A percentile compares a stretch with the other conserved stretches of the same genome.
phyloP scores from a whole-genome alignment of 53 echinoderm and acorn worm species.

The Echinometra lucunter region DNA sequence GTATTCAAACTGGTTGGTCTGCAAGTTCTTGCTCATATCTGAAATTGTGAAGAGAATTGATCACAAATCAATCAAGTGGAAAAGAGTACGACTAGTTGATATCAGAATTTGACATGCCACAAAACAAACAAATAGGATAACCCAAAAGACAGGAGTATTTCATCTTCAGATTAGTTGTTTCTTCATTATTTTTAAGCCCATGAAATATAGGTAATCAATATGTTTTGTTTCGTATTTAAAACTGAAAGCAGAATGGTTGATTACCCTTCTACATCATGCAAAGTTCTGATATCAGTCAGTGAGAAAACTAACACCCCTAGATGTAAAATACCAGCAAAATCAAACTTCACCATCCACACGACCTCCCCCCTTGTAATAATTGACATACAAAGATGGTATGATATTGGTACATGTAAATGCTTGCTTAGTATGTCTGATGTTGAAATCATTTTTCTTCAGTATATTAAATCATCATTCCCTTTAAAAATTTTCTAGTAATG shows the following conservation, averaged over 20 bases:
- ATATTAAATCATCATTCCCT: not conserved
- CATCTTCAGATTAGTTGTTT: not conserved
- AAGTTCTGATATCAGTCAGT: not conserved
- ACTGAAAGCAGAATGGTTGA: not conserved
- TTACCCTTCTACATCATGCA: not conserved
- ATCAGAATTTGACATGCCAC: not conserved
- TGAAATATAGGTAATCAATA: too few relatives aligned
- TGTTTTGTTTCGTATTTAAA: not conserved
- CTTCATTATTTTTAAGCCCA: too few relatives aligned
- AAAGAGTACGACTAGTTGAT: not conserved
- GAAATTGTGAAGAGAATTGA: not conserved
- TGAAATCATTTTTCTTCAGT: not conserved
- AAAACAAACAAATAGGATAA: not conserved
- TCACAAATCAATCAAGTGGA: not conserved
- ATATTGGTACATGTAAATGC: not conserved
- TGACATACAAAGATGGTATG: not conserved
- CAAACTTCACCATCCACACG: not conserved
- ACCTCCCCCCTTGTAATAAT: not conserved
- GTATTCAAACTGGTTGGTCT: constrained; percentile 71
- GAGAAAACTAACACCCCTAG: not conserved
- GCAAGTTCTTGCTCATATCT: constrained; percentile 6
- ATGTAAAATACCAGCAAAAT: too few relatives aligned
- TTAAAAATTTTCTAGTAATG: too few relatives aligned
- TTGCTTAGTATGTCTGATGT: not conserved
- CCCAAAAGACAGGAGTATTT: not conserved